phyloP scores from a whole-genome alignment of 2,888 invertebrate species.

The Hipparchia semele region DNA sequence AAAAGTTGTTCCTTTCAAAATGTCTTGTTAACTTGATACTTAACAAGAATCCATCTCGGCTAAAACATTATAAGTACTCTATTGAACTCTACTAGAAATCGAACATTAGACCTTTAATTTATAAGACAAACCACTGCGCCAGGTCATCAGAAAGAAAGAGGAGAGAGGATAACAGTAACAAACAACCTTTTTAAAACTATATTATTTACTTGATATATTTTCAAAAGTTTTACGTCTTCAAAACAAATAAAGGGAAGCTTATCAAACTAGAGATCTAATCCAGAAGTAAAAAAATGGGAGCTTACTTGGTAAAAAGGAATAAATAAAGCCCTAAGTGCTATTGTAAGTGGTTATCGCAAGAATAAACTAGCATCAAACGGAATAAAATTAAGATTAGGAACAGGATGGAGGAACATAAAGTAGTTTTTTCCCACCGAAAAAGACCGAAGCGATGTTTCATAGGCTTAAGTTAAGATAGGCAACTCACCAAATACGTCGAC shows the following conservation, averaged over 20 bases:
- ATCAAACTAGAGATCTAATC: not conserved
- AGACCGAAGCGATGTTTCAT: not conserved
- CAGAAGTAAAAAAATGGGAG: not conserved
- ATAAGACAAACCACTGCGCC: no score
- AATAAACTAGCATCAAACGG: slow-evolving; percentile 6
- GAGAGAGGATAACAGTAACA: no score
- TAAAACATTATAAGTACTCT: no score
- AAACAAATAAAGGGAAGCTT: not conserved
- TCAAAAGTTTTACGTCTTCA: no score
- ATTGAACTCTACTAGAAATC: no score
- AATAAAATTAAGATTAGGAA: slow-evolving; percentile 20
- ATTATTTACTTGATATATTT: no score
- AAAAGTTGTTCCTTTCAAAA: no score
- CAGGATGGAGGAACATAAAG: slow-evolving; percentile 4
- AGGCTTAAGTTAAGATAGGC: slow-evolving; percentile 7
- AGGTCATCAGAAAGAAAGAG: no score
- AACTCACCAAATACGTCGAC: not conserved
- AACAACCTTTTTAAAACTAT: no score
- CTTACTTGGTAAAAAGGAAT: not conserved
- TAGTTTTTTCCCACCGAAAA: slow-evolving; percentile 5
- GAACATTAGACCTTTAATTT: no score
- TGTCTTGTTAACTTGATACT: no score
- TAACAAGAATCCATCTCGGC: no score
- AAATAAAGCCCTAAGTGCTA: slow-evolving; percentile 6
- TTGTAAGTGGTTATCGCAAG: slow-evolving; percentile 9